Conservation (phyloP, 2,113 vertebrate species). For the Corydoras sp. region DNA sequence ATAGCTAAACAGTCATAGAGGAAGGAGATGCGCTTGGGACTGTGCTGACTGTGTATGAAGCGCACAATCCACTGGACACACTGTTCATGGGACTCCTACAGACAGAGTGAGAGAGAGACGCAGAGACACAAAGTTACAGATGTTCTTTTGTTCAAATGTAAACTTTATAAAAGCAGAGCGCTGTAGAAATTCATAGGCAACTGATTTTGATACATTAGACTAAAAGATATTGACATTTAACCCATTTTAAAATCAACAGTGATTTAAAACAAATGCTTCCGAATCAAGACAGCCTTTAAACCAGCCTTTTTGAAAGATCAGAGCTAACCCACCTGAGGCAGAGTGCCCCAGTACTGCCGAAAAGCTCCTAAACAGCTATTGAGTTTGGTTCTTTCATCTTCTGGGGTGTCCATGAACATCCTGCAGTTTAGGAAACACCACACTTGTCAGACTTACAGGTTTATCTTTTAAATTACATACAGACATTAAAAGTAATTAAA, state of each 20-base stretch:
- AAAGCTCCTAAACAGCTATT: slow-evolving; percentile 92
- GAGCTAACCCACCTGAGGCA: slow-evolving; percentile 75
- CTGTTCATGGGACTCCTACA: slow-evolving; percentile 93
- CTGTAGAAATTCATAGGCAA: too few relatives aligned
- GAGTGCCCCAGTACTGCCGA: slow-evolving; percentile 86
- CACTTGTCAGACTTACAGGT: background rate
- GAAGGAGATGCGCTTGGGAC: slow-evolving; percentile 96
- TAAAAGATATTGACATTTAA: too few relatives aligned
- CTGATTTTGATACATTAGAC: too few relatives aligned
- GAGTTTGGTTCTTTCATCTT: slow-evolving; percentile 92
- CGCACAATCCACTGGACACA: slow-evolving; percentile 96
- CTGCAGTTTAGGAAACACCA: slow-evolving; percentile 54
- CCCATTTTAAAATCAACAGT: background rate
- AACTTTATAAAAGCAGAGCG: too few relatives aligned
- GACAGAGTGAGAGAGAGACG: slow-evolving; percentile 5
- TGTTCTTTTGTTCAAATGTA: too few relatives aligned
- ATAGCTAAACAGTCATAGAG: slow-evolving; percentile 94
- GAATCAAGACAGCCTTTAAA: background rate
- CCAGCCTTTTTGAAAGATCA: background rate
- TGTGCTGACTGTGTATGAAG: slow-evolving; percentile 93
- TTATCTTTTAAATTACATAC: too few relatives aligned
- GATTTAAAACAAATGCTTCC: background rate
- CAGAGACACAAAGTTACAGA: background rate
- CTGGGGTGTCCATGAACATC: slow-evolving; percentile 96
- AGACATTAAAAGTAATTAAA: too few relatives aligned